These are phyloP conservation scores for Homalodisca vitripennis DNA, from an alignment of 1,140 invertebrate species.

Conservation along the genomic window DNA sequence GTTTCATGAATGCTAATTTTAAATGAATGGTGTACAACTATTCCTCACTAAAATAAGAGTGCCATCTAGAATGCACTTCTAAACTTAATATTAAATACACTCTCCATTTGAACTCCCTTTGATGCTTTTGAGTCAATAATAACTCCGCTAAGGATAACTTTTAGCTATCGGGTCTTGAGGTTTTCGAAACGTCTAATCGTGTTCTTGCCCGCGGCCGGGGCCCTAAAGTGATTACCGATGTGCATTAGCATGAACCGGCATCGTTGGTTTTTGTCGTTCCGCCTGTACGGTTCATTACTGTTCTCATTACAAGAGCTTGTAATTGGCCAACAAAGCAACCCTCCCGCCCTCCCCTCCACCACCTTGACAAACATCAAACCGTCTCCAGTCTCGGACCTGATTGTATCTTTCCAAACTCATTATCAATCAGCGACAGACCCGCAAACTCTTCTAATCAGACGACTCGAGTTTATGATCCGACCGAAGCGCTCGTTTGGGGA, in stretches of 20 bases:
- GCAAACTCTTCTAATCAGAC: no score
- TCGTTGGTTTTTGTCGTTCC: not conserved
- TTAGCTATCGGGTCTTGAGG: no score
- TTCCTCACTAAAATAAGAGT: no score
- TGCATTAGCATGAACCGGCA: not conserved
- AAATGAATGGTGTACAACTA: no score
- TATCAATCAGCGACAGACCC: slow-evolving; percentile 13
- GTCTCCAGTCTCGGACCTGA: no score
- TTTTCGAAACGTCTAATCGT: no score
- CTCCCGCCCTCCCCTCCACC: not conserved
- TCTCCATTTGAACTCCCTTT: no score
- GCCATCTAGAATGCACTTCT: no score
- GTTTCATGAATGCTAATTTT: no score
- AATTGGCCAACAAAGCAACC: slow-evolving; percentile 14
- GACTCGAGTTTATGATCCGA: not conserved
- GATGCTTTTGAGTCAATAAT: no score
- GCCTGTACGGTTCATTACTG: not conserved
- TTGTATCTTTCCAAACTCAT: slow-evolving; percentile 15
- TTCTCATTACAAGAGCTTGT: not conserved
- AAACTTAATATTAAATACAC: no score
- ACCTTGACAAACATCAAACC: not conserved
- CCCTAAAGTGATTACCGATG: not conserved
- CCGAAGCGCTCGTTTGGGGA: slow-evolving; percentile 4
- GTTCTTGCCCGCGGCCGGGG: not conserved
- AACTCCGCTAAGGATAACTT: no score